These are phyloP conservation scores for Rhadinocentrus ornatus DNA, from an alignment of 2,797 vertebrate genomes.

Conservation along the genomic window DNA sequence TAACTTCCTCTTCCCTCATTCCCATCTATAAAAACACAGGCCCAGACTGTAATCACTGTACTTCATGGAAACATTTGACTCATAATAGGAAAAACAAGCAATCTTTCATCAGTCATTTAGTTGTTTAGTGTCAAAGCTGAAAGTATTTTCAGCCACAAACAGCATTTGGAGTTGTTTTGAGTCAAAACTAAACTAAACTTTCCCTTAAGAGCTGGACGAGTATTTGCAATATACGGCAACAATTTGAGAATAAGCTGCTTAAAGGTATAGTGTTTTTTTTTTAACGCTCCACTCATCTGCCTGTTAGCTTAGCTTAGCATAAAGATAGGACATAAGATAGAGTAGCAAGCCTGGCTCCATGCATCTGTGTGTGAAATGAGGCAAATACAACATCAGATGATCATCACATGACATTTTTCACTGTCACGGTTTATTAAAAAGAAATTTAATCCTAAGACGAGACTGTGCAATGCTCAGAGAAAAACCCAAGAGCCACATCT, in stretches of 20 bases:
- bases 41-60: neutral
- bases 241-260: neutral
- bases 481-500: neutral
- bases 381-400: neutral
- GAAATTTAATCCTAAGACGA: neutral
- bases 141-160: neutral
- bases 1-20: slow-evolving; percentile 51
- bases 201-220: neutral
- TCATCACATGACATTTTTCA: neutral
- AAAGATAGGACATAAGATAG: neutral
- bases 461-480: neutral
- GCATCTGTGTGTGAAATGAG: neutral
- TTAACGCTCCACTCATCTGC: neutral
- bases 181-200: neutral
- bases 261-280: neutral
- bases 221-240: neutral
- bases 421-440: no score
- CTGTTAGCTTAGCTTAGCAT: neutral
- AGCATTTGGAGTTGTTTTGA: neutral
- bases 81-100: neutral
- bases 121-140: neutral
- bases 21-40: slow-evolving; percentile 35
- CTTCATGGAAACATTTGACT: neutral
- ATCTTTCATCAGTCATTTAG: neutral
- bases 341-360: neutral